These are phyloP conservation scores for Xerus rutilus DNA, from an alignment of 2,797 vertebrate genomes.

Conservation along the genomic window DNA sequence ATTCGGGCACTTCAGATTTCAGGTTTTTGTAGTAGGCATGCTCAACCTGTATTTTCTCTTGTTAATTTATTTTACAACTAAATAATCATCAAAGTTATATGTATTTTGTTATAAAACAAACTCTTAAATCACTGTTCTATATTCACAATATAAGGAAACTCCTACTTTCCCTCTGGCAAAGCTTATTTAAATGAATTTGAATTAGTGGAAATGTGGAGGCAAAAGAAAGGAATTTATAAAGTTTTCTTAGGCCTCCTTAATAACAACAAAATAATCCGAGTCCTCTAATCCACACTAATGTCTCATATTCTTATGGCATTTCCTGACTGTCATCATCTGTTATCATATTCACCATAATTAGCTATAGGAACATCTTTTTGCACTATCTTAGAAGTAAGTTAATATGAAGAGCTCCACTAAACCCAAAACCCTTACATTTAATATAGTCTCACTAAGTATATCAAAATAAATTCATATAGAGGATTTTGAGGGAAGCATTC, in stretches of 20 bases:
- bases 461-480: background rate
- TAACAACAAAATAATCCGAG: background rate
- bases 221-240: background rate
- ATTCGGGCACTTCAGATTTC: background rate
- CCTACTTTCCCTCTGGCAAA: background rate
- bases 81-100: background rate
- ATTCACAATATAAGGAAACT: background rate
- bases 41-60: background rate
- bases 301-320: background rate
- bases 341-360: background rate
- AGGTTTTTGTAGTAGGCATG: accelerated
- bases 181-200: background rate
- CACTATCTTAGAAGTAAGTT: background rate
- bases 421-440: background rate
- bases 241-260: background rate
- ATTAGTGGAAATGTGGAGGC: background rate
- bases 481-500: background rate
- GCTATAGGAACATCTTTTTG: background rate
- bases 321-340: background rate
- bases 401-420: background rate
- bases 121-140: background rate
- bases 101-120: background rate
- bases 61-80: background rate
- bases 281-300: background rate
- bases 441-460: background rate